A percentile compares a stretch with the other conserved stretches of the same genome.
phyloP scores from a whole-genome alignment of 2,113 vertebrate genomes.

The Rhombomys opimus region DNA sequence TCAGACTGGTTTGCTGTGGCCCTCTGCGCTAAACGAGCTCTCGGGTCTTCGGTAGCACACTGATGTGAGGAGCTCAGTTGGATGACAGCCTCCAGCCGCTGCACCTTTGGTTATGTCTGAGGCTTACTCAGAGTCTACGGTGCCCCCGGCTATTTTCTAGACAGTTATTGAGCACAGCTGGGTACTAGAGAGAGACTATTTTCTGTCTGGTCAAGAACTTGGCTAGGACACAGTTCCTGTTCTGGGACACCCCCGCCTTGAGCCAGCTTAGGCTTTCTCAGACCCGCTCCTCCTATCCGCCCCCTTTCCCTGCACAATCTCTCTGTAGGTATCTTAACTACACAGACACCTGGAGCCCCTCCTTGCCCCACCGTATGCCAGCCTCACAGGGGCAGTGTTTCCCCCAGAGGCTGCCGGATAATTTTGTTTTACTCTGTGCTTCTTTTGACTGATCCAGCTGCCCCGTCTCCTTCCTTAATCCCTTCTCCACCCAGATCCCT shows the following conservation, averaged over 20 bases:
- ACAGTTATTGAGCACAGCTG: not conserved
- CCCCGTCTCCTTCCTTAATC: not conserved
- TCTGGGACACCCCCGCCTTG: not conserved
- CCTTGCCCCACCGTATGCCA: no score
- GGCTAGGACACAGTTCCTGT: no score
- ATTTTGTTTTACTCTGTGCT: not conserved
- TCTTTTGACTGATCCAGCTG: not conserved
- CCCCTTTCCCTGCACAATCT: not conserved
- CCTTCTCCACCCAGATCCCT: not conserved
- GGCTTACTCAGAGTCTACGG: fast-evolving
- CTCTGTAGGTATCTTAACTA: not conserved
- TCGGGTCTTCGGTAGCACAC: not conserved
- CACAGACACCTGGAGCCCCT: not conserved
- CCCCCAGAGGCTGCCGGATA: no score
- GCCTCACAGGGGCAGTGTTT: no score
- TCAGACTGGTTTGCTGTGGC: not conserved
- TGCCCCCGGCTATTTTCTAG: not conserved
- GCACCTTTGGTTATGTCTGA: not conserved
- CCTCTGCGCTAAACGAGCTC: not conserved
- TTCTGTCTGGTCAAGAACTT: not conserved
- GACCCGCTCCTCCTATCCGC: not conserved
- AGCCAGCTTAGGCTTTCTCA: not conserved
- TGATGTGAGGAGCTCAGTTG: not conserved
- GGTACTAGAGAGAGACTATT: not conserved
- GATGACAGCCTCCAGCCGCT: not conserved